Evolutionary conservation across 2,113 vertebrate genomes (phyloP).

Genomic region (Serinus canaria): DNA sequence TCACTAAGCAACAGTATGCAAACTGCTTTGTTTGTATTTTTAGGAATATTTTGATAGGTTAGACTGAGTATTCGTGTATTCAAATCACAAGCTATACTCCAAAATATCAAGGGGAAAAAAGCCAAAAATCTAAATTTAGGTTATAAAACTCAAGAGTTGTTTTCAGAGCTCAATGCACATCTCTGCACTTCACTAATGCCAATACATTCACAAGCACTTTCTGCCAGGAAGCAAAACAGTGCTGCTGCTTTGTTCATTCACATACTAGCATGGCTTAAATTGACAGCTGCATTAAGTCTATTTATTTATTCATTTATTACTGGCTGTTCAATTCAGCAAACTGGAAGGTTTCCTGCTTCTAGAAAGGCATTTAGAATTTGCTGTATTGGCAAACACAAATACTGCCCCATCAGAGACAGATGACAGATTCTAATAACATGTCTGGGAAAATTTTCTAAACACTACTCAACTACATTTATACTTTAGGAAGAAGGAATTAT

Average conservation of each 20-base stretch:
- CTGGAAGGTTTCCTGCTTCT: neutral
- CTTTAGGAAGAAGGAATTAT: neutral
- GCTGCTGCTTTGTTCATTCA: neutral
- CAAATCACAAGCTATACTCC: neutral
- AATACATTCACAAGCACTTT: neutral
- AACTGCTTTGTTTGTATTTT: neutral
- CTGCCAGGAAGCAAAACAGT: neutral
- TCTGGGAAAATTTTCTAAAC: neutral
- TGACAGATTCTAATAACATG: neutral
- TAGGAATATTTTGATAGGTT: neutral
- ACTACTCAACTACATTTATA: neutral
- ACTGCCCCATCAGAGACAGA: neutral
- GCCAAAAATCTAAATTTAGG: neutral
- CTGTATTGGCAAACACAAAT: neutral
- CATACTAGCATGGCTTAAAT: neutral
- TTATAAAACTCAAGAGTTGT: neutral
- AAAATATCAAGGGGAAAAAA: neutral
- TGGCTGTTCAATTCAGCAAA: neutral
- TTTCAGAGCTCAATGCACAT: neutral
- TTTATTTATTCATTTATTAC: neutral
- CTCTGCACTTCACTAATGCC: neutral
- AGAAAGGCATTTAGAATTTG: constrained; percentile 1
- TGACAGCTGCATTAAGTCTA: neutral
- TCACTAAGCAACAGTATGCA: neutral
- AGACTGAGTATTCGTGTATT: neutral